Base-by-base conservation (phyloP, 2,888 invertebrate species). In the Miltochrista miniata region DNA sequence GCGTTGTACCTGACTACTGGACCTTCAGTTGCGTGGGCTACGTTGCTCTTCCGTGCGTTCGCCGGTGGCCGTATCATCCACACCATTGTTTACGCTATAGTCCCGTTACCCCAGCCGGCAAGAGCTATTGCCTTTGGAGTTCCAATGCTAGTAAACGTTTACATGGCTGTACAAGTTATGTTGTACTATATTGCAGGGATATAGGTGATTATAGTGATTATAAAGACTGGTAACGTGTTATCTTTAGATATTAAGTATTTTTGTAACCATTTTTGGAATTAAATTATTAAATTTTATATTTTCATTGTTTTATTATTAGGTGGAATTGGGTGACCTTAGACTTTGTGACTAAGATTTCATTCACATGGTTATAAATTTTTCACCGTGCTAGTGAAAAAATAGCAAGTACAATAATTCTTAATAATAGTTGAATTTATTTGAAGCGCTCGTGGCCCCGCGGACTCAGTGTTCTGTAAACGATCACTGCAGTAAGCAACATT, bases 51-150 rank as follows among this genome's bases (percentile, higher is more conserved):
- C 74, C 76, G 94, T 29, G 71, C 90, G 7, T 95, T 92, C 73
- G 90, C 94, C 0, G 78, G 81, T 3, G 85, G 92, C 18, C 84
- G 95, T 43, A 78, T 93, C 46, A 46, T 93, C 7, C 95, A 96
- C 74, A 94, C 95, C 0, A 59, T 95, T 24, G 93, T 94, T 18
- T 95, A 95, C 70, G 93, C 94, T 0, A 75, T 94, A 2, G 72
- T 92, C 1, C 93, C 94, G 0, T 59, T 94, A 43, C 94, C 93
- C 1, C 95, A 95, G 68, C 95, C 90, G 1, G 44, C 87, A 1
- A 76, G 90, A n/a, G 83, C 50, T 2, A 64, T 90, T 35, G 86
- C 86, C 1, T 91, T 76, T 54, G 48, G 37, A 1, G 54, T 86
- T 4, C 81, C 87, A 1, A 68, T 63, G n/a, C 0, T 74, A 7